Evolutionary conservation across 1,140 invertebrate genomes (phyloP), one percentile per base, ranked within the genome.

Genomic region (Heliconius melpomene): DNA sequence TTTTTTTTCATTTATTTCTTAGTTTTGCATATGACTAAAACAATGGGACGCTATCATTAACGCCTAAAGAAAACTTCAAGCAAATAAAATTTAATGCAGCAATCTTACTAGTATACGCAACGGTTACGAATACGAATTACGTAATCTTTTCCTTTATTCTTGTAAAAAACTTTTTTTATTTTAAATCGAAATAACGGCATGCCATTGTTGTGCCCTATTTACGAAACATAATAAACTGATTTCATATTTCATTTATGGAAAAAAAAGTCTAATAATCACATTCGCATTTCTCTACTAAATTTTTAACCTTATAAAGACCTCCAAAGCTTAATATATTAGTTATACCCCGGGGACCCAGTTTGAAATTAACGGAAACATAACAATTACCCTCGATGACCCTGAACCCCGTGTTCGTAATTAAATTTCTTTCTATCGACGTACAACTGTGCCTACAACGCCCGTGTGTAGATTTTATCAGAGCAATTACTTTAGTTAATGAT

Each of bases 401-500:
- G 26, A 66, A 29, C 60, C 26, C 11, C n/a, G 60, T 66, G 11
- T 66, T 29, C n/a, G 60, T 66, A 29, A 66, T 66, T 66, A 26
- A 66, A 66, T 29, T 29, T 66, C 60, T 26, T 66, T 66, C 23
- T 66, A 60, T 66, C n/a, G 5, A 66, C 11, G n/a, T 66, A 29
- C 60, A 66, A 29, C 26, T 66, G 60, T 3, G 60, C 23, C 13
- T 66, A 66, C 11, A 66, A 26, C 13, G 60, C 3, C 60, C 60
- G 60, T 66, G 23, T 29, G 60, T 66, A 66, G 60, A 66, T 66
- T 66, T 66, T 66, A 66, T 66, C 60, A 26, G 13, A 66, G 26
- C 26, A 66, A 66, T 66, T 66, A 66, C 60, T 66, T 66, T 66
- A 66, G 11, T 66, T 66, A 66, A 66, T 66, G 60, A 29, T 26